Evolutionary conservation across 2,113 vertebrate species (phyloP), one percentile per base, ranked within the genome.

Genomic region (Ardeotis arabs): DNA sequence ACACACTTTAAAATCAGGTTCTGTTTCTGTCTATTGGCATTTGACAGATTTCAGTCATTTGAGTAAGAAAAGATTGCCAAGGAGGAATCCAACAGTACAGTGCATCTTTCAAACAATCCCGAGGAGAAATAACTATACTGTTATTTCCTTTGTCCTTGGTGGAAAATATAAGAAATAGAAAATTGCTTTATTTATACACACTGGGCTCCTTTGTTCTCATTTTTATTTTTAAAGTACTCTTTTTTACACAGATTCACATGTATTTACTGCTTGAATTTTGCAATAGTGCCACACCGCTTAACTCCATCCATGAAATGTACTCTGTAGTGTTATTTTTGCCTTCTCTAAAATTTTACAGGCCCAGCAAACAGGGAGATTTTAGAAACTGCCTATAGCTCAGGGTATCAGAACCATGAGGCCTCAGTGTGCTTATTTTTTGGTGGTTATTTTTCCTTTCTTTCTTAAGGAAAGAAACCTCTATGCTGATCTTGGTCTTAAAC

Each of bases 31-130:
- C 83, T 68, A 6, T 29, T 73, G 77, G 37, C 91, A 91, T 68
- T 41, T 69, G 84, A 95, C 80, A 89, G 24, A 50, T 92, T 93
- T 95, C 77, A 91, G 53, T 64, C 70, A 87, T 58, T 69, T 22
- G n/a, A 73, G 50, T 29, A 68, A 62, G 74, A 92, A 83, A 92
- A 82, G 62, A 69, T 8, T 91, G 74, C 86, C 74, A 87, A 75
- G 72, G 69, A 82, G 56, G 37, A 92, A 69, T 49, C 69, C 94
- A 91, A 6, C 79, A 74, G 14, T 45, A 79, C 0, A 1, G n/a
- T 16, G 35, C 37, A 64, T 50, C 76, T 94, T 94, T 53, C 56
- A 84, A 77, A 47, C 1, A 2, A 66, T 64, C 29, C 4, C 9
- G 12, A 83, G 69, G 22, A 90, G 29, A 84, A 60, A 44, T 44